Percentiles rank a stretch among this genome's conserved stretches.
Conservation (phyloP, 2,888 invertebrate species). For the Hydriomena furcata region DNA sequence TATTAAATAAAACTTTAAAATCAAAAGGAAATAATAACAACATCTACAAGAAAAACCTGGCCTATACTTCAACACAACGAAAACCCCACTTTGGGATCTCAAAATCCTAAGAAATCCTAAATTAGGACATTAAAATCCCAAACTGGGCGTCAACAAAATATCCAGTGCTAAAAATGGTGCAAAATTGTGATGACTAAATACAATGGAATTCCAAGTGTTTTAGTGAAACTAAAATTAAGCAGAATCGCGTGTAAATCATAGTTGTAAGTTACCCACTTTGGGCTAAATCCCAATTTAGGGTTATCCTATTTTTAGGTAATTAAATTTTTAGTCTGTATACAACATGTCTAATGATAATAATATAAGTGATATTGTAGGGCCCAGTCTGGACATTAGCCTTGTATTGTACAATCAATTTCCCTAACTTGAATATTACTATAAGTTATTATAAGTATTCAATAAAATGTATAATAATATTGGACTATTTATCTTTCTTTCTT, state of each 20-base stretch:
- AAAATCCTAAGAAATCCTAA: not conserved
- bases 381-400: not conserved
- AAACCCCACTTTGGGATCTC: not conserved
- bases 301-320: slow-evolving; percentile 15
- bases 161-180: slow-evolving; percentile 30
- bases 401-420: slow-evolving; percentile 15
- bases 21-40: no score
- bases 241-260: slow-evolving; percentile 25
- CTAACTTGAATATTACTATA: slow-evolving; percentile 16
- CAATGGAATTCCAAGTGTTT: slow-evolving; percentile 29
- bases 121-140: no score
- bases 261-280: slow-evolving; percentile 16
- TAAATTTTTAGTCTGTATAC: slow-evolving; percentile 13
- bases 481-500: not conserved
- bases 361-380: not conserved
- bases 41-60: no score
- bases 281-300: slow-evolving; percentile 3
- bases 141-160: not conserved
- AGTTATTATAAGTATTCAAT: slow-evolving; percentile 19
- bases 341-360: slow-evolving; percentile 4
- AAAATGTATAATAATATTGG: slow-evolving; percentile 9
- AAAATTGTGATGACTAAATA: slow-evolving; percentile 25
- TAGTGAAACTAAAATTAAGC: slow-evolving; percentile 37
- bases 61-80: no score
- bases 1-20: no score